A percentile compares a stretch with the other conserved stretches of the same genome.
Conservation (phyloP, 1,140 invertebrate species). For the Lepidurus couesii region DNA sequence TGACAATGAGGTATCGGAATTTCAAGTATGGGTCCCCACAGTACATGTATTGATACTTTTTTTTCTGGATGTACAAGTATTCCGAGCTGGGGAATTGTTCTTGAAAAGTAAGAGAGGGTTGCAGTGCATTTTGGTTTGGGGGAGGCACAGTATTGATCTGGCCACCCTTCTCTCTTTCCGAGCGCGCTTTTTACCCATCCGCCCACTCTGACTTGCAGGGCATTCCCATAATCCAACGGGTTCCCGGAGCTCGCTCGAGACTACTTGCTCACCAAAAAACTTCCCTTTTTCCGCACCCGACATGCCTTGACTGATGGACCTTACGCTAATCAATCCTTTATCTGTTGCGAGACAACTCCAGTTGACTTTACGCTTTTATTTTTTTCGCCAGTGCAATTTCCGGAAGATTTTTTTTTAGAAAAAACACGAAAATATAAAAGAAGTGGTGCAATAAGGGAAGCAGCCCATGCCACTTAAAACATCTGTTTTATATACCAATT, state of each 20-base stretch:
- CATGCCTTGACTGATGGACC: slow-evolving; percentile 2
- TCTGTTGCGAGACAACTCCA: not conserved
- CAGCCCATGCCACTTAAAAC: not conserved
- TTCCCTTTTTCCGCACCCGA: not conserved
- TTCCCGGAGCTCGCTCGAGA: slow-evolving; percentile 8
- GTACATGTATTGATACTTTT: not conserved
- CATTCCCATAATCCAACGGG: slow-evolving; percentile 18
- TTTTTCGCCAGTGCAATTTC: not conserved
- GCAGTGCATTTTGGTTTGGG: not conserved
- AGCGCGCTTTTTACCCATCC: not conserved
- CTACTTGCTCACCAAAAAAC: not conserved
- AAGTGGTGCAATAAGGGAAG: not conserved
- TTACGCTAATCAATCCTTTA: not conserved
- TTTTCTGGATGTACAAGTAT: not conserved
- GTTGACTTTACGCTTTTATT: not conserved
- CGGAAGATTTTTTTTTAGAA: not conserved
- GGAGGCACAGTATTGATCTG: slow-evolving; percentile 18
- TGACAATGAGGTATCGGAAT: too few species aligned
- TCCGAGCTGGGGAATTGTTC: not conserved
- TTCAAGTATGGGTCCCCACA: too few species aligned
- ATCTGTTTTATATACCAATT: not conserved
- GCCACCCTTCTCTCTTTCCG: slow-evolving; percentile 8
- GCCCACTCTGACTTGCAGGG: slow-evolving; percentile 13
- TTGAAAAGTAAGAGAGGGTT: slow-evolving; percentile 11
- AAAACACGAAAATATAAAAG: not conserved